phyloP scores from a whole-genome alignment of 2,113 vertebrate genomes.

The Platycercus adscitus region DNA sequence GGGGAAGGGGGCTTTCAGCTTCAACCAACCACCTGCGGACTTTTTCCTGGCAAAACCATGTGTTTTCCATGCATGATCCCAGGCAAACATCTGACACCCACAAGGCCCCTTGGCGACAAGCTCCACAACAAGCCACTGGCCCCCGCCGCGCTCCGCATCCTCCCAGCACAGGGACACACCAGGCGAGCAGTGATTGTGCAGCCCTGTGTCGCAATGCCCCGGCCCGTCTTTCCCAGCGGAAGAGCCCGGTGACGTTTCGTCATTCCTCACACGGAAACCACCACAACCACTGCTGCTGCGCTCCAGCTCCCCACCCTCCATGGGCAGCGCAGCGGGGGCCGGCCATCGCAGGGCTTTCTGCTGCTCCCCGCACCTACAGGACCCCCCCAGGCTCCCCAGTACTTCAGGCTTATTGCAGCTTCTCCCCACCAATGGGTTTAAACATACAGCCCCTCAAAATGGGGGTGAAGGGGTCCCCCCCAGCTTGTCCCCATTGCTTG shows the following conservation, averaged over 20 bases:
- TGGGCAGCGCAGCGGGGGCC: accelerated
- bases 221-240: background rate
- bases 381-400: background rate
- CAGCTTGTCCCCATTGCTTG: background rate
- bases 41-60: background rate
- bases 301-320: background rate
- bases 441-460: background rate
- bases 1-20: background rate
- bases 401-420: background rate
- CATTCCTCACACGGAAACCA: background rate
- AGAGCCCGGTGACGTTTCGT: background rate
- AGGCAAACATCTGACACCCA: background rate
- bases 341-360: background rate
- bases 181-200: background rate
- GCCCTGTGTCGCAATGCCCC: background rate
- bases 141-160: background rate
- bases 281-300: background rate
- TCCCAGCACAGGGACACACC: background rate
- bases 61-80: background rate
- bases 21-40: background rate
- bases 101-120: background rate
- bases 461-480: background rate
- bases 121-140: background rate
- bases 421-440: background rate
- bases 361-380: background rate